These are phyloP conservation scores for Dryobates pubescens DNA, from an alignment of 2,797 vertebrate species.

Conservation along the genomic window DNA sequence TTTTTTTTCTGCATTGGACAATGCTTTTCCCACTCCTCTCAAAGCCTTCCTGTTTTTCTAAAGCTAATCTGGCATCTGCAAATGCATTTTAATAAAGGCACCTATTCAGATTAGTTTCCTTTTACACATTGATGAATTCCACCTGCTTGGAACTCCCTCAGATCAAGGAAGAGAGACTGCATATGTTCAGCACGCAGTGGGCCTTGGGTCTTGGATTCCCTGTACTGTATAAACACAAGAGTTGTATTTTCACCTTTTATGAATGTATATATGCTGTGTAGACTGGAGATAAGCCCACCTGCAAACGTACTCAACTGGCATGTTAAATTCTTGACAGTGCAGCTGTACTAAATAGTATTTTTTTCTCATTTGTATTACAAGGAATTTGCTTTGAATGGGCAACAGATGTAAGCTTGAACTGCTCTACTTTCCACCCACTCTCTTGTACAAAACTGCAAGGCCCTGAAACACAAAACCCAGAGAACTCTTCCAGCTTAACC, in stretches of 20 bases:
- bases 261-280: neutral
- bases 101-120: conserved; percentile 56
- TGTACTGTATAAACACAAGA: neutral
- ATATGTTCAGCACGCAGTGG: neutral
- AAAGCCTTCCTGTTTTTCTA: conserved; percentile 62
- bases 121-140: conserved; percentile 21
- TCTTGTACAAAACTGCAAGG: neutral
- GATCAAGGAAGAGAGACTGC: neutral
- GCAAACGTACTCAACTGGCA: neutral
- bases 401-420: neutral
- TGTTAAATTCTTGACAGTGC: neutral
- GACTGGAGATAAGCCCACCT: neutral
- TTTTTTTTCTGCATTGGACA: neutral
- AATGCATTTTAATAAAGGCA: conserved; percentile 47
- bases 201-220: neutral
- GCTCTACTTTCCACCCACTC: neutral
- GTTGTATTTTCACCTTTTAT: neutral
- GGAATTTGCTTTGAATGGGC: neutral
- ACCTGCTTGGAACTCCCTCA: conserved; percentile 48
- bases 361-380: neutral
- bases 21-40: conserved; percentile 27
- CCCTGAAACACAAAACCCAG: neutral
- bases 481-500: neutral
- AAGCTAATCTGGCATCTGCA: conserved; percentile 36
- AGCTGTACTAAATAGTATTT: neutral